These are phyloP conservation scores for Hypotaenidia philippensis DNA, from an alignment of 2,797 vertebrate genomes.

Conservation along the genomic window DNA sequence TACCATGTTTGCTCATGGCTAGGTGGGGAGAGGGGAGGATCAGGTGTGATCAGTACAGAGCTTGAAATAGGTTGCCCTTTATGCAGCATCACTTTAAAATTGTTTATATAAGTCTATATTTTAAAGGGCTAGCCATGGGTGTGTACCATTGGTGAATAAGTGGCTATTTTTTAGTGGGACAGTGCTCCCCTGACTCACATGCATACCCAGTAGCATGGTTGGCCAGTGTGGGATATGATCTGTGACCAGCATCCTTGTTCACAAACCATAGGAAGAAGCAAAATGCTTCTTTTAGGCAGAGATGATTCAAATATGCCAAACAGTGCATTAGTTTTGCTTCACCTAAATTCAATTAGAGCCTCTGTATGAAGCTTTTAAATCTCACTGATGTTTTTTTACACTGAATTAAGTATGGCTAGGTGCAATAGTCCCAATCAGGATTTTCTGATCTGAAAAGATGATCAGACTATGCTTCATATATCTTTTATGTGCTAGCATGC, in stretches of 20 bases:
- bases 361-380: constrained; percentile 59
- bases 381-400: constrained; percentile 5
- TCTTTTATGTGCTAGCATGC: neutral
- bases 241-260: neutral
- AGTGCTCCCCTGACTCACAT: neutral
- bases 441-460: constrained; percentile 35
- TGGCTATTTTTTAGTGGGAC: neutral
- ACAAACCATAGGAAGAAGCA: neutral
- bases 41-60: neutral
- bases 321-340: constrained; percentile 62
- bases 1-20: neutral
- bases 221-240: neutral
- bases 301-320: constrained; percentile 31
- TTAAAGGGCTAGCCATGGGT: neutral
- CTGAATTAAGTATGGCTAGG: constrained; percentile 38
- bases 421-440: neutral
- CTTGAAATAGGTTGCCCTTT: neutral
- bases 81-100: neutral
- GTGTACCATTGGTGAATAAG: neutral
- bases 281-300: constrained; percentile 20
- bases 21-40: neutral
- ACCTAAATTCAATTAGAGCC: constrained; percentile 72
- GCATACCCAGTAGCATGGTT: neutral
- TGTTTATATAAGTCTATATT: neutral
- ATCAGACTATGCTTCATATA: neutral